Percentiles rank a stretch among this genome's conserved stretches.
Evolutionary conservation across 2,797 vertebrate genomes (phyloP).

Genomic region (Cossypha dichroa): DNA sequence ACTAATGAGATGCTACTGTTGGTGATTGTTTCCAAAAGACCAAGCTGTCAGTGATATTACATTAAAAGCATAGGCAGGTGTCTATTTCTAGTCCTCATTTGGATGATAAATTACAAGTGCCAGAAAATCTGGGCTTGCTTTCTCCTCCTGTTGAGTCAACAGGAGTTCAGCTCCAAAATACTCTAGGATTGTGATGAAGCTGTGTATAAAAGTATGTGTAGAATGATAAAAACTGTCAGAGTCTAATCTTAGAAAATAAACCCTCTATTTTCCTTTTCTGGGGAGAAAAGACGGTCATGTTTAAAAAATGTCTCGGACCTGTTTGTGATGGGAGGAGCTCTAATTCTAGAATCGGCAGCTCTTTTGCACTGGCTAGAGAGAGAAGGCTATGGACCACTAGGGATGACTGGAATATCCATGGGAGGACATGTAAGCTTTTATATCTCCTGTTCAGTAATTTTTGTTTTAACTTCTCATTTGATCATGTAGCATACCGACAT

Average conservation of each 20-base stretch:
- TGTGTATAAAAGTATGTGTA: background rate
- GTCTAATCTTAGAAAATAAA: slow-evolving; percentile 37
- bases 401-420: slow-evolving; percentile 99
- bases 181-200: background rate
- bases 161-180: background rate
- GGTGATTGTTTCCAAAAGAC: background rate
- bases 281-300: slow-evolving; percentile 87
- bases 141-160: background rate
- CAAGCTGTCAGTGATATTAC: background rate
- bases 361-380: slow-evolving; percentile 94
- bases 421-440: slow-evolving; percentile 92
- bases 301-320: slow-evolving; percentile 97
- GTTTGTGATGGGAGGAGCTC: slow-evolving; percentile 97
- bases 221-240: slow-evolving; percentile 15
- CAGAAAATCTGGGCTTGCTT: background rate
- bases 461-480: slow-evolving; percentile 12
- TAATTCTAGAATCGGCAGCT: slow-evolving; percentile 92
- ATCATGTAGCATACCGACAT: background rate
- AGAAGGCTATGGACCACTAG: slow-evolving; percentile 94
- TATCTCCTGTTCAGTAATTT: slow-evolving; percentile 33
- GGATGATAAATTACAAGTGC: background rate
- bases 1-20: background rate
- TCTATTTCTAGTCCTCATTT: background rate
- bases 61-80: background rate
- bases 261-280: slow-evolving; percentile 65